Evolutionary conservation across 2,797 vertebrate genomes (phyloP), one percentile per base, ranked within the genome.

Genomic region (Pipistrellus nathusii): DNA sequence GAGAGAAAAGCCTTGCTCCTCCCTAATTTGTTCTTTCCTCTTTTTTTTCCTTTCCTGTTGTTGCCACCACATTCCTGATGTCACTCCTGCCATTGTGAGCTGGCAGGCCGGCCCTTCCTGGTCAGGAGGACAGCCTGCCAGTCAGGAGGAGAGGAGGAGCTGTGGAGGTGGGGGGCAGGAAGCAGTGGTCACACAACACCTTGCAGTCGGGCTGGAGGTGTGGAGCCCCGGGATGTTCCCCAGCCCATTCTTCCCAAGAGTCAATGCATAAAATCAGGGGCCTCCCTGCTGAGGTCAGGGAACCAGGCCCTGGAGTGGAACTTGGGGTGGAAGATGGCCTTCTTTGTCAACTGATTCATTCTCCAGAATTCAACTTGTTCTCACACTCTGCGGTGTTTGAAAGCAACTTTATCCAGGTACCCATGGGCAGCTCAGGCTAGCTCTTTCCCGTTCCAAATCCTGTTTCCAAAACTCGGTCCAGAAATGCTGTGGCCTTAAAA

Each of bases 361-460:
- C 97, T 85, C 96, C 96, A n/a, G 98, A 97, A 85, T 98, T 97
- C 97, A 97, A 97, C 92, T 77, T 98, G 18, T 98, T 98, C 91
- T 82, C 97, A 27, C 30, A 95, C 62, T 98, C 97, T 0, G 94
- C 59, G 0, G 97, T 98, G 11, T 98, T 98, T 89, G 97, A 98
- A 94, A 98, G 98, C 95, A 96, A 96, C 96, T 98, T 98, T 51
- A 94, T 96, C 77, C 97, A 98, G 98, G 98, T 98, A 98, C 55
- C 32, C 13, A 25, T 2, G 3, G 35, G 44, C n/a, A 20, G 6
- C 51, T 85, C 53, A 55, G 38, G 41, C 10, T 44, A 35, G 10
- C n/a, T 71, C 8, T 32, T 55, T 32, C 23, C 30, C 38, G 75
- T 81, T 62, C 72, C 66, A 35, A 62, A 91, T 15, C 9, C 25